phyloP scores from a whole-genome alignment of 1,140 invertebrate species.

The Lepidostoma basale region DNA sequence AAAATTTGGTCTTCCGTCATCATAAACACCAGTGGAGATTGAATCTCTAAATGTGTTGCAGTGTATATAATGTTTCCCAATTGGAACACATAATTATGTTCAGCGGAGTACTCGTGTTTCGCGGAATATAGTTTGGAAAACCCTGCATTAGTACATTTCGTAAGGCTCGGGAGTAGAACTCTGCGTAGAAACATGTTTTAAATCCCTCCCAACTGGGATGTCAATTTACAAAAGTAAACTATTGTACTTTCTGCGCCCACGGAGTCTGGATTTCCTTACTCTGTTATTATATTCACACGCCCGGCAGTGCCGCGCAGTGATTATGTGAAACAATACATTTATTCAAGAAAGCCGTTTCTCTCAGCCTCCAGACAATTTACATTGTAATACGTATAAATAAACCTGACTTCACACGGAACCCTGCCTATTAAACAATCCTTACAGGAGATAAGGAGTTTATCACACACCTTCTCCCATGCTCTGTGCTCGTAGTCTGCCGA shows the following conservation, averaged over 20 bases:
- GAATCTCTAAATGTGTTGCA: no score
- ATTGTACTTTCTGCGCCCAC: neutral
- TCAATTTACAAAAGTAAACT: neutral
- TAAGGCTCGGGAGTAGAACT: no score
- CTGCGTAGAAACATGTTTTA: neutral
- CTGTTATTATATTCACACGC: constrained; percentile 10
- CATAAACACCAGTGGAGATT: no score
- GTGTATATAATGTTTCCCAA: no score
- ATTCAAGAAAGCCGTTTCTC: constrained; percentile 8
- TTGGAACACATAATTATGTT: no score
- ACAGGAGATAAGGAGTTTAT: constrained; percentile 32
- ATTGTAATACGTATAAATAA: constrained; percentile 33
- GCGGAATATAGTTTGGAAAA: no score
- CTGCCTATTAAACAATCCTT: constrained; percentile 32
- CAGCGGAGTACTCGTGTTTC: no score
- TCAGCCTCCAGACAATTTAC: constrained; percentile 29
- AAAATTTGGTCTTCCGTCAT: no score
- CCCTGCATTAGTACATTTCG: no score
- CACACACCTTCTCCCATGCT: constrained; percentile 14
- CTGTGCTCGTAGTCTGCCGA: neutral
- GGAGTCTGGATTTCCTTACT: neutral
- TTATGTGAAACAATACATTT: constrained; percentile 31
- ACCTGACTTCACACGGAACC: constrained; percentile 24
- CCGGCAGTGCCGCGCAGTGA: constrained; percentile 20
- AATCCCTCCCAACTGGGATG: neutral